Evolutionary conservation across 2,888 invertebrate species (phyloP).

Genomic region (Drosophila tripunctata): DNA sequence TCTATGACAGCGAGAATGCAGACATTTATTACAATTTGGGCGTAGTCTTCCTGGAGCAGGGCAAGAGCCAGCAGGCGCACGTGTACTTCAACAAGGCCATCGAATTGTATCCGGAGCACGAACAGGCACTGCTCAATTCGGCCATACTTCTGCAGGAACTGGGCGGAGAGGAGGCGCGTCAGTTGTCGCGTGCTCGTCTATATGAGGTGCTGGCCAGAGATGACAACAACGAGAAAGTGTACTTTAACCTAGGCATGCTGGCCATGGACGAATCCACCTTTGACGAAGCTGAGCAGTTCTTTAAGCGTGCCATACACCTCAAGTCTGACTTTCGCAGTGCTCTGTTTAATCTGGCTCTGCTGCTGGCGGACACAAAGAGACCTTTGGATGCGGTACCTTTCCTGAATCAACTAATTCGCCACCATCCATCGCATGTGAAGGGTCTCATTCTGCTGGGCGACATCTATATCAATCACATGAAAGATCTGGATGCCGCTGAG

Average conservation of each 20-base stretch:
- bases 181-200: constrained; percentile 92
- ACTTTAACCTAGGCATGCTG: constrained; percentile 98
- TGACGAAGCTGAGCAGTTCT: constrained; percentile 95
- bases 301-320: constrained; percentile 93
- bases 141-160: constrained; percentile 96
- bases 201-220: constrained; percentile 89
- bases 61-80: constrained; percentile 94
- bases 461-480: constrained; percentile 97
- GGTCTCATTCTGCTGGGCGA: constrained; percentile 96
- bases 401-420: constrained; percentile 94
- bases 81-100: constrained; percentile 97
- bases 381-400: constrained; percentile 97
- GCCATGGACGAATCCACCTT: constrained; percentile 97
- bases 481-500: constrained; percentile 97
- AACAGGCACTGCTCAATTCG: constrained; percentile 96
- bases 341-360: constrained; percentile 95
- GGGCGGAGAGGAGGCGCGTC: constrained; percentile 91
- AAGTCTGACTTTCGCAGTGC: constrained; percentile 96
- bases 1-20: constrained; percentile 96
- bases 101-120: constrained; percentile 96
- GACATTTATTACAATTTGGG: constrained; percentile 98
- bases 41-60: constrained; percentile 96
- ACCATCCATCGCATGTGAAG: constrained; percentile 97
- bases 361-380: constrained; percentile 94
- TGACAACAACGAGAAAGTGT: constrained; percentile 93